These are phyloP conservation scores for Drosophila paranaensis DNA, from an alignment of 2,888 invertebrate species.

Conservation along the genomic window DNA sequence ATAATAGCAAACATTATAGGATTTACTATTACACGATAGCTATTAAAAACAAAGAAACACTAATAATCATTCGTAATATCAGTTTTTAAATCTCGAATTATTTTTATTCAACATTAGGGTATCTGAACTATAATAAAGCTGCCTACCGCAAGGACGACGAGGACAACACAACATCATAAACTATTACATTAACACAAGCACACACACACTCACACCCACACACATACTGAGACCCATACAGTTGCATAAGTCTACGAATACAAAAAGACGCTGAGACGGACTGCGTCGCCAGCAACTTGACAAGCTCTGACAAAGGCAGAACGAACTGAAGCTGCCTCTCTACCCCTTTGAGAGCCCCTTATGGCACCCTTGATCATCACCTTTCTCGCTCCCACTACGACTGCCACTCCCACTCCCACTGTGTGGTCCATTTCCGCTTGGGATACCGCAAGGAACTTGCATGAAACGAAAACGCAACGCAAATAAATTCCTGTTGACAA, in stretches of 20 bases:
- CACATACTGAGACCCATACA: conserved; percentile 25
- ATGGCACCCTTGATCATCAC: conserved; percentile 13
- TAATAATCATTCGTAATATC: no score
- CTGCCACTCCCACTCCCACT: background rate
- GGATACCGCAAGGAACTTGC: conserved; percentile 59
- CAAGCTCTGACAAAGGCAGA: conserved; percentile 63
- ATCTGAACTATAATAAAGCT: conserved; percentile 33
- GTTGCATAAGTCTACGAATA: conserved; percentile 16
- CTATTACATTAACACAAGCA: conserved; percentile 36
- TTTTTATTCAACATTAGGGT: conserved; percentile 5
- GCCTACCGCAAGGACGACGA: conserved; percentile 43
- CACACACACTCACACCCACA: conserved; percentile 9
- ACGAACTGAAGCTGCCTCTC: conserved; percentile 29
- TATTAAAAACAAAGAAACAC: no score
- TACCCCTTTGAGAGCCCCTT: background rate
- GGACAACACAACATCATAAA: conserved; percentile 39
- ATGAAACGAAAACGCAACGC: conserved; percentile 55
- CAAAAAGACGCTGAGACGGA: conserved; percentile 2
- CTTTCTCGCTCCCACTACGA: conserved; percentile 26
- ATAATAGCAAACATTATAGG: no score
- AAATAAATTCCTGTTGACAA: conserved; percentile 77
- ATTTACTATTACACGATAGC: no score
- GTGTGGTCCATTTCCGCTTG: conserved; percentile 64
- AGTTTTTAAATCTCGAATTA: no score
- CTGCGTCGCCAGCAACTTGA: conserved; percentile 41